Evolutionary conservation across 2,888 invertebrate genomes (phyloP), one percentile per base, ranked within the genome.

Genomic region (Leucophora obtusa): DNA sequence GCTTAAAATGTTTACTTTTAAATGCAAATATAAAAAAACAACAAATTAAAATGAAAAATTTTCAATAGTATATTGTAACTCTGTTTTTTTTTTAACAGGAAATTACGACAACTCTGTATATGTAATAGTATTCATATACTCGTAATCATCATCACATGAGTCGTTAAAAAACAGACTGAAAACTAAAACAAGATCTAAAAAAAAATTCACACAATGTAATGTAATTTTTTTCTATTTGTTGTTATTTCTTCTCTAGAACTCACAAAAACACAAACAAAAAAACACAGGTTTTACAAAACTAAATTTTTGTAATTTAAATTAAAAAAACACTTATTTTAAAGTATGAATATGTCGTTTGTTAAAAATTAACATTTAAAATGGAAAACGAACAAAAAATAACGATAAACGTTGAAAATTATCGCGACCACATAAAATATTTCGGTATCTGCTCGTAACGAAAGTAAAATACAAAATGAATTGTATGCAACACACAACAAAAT

Each of bases 401-500:
- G 60, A 66, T 58, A 10, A 51, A 65, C n/a, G 53, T 47, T 53
- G 7, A 21, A 69, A 74, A 65, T 53, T 70, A 74, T 70, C 69
- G 70, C 73, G 43, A 70, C 10, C 58, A 62, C 79, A 72, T 58
- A n/a, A 60, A 53, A 47, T n/a, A 47, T 66, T 50, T 35, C 38
- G 28, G 28, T 63, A 75, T 69, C 85, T 86, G 83, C 83, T 84
- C 86, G 84, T 84, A 83, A 84, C 86, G 84, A 86, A 85, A 85
- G 86, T 84, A 85, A 84, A 87, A 86, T 85, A 85, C 85, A 84
- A 86, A 87, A 84, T 87, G 87, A 86, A 70, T 68, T 56, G 62
- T 47, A 51, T 81, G 76, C 69, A 76, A 72, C 65, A 72, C 9
- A 53, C 50, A 72, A 76, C 47, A 69, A 68, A 56, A 60, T 68